These are phyloP conservation scores for Ips nitidus DNA, from an alignment of 1,140 invertebrate species.

Conservation along the genomic window DNA sequence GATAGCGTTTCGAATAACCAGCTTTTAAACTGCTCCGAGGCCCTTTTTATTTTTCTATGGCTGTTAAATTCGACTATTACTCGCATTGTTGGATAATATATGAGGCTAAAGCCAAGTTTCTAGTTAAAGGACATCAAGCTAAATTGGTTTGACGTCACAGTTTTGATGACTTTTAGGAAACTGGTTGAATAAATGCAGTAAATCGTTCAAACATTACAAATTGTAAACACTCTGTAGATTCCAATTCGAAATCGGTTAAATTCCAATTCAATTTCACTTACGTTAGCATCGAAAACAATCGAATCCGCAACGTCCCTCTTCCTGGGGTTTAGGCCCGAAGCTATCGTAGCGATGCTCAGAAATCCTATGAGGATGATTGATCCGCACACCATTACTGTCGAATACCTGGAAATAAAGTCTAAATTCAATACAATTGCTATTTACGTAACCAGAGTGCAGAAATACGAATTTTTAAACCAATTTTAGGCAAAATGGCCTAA, in stretches of 20 bases:
- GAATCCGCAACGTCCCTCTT: slow-evolving; percentile 11
- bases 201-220: too few relatives aligned
- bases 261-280: background rate
- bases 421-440: background rate
- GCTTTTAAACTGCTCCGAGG: background rate
- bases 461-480: background rate
- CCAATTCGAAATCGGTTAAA: too few relatives aligned
- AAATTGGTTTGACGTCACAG: too few relatives aligned
- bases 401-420: background rate
- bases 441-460: background rate
- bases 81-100: too few relatives aligned
- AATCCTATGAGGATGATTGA: slow-evolving; percentile 22
- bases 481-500: too few relatives aligned
- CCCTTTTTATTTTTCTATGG: slow-evolving; percentile 1
- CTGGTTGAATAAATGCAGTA: too few relatives aligned
- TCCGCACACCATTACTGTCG: slow-evolving; percentile 13
- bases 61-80: too few relatives aligned
- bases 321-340: slow-evolving; percentile 4
- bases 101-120: too few relatives aligned
- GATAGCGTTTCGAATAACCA: background rate
- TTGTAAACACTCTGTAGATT: too few relatives aligned
- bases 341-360: slow-evolving; percentile 15
- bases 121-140: too few relatives aligned
- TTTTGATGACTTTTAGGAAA: too few relatives aligned
- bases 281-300: slow-evolving; percentile 14